Evolutionary conservation across 2,113 vertebrate genomes (phyloP).

Genomic region (Lutjanus erythropterus): DNA sequence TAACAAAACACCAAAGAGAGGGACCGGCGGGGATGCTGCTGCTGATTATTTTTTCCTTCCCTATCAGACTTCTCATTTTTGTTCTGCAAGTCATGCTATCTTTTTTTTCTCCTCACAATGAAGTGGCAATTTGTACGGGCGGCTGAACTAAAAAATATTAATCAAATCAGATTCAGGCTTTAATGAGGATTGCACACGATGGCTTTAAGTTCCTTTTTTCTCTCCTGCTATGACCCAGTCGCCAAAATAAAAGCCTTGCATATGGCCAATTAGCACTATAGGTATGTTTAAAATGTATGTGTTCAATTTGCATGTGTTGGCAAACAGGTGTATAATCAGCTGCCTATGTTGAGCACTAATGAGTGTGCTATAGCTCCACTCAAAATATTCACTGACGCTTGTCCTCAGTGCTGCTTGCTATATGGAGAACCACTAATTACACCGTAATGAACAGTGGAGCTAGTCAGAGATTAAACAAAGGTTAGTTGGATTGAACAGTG

Average conservation of each 20-base stretch:
- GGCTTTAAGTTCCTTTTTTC: not conserved
- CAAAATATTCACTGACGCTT: slow-evolving; percentile 3
- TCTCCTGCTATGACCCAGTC: not conserved
- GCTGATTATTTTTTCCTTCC: slow-evolving; percentile 39
- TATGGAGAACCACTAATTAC: slow-evolving; percentile 33
- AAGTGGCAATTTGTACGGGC: not conserved
- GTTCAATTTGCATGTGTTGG: slow-evolving; percentile 12
- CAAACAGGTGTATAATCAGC: slow-evolving; percentile 39
- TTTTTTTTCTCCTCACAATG: not conserved
- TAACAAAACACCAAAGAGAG: slow-evolving; percentile 27
- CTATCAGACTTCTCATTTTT: slow-evolving; percentile 9
- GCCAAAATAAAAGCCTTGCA: not conserved
- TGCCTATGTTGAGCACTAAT: slow-evolving; percentile 26
- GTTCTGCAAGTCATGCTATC: not conserved
- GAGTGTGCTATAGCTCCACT: slow-evolving; percentile 18
- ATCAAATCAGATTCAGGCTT: slow-evolving; percentile 1
- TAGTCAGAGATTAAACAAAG: slow-evolving; percentile 7
- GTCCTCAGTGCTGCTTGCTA: not conserved
- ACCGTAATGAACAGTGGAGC: slow-evolving; percentile 9
- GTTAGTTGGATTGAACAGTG: slow-evolving; percentile 23
- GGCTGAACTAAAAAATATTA: slow-evolving; percentile 18
- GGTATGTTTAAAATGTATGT: slow-evolving; percentile 10
- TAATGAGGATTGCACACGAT: not conserved
- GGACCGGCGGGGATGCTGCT: not conserved
- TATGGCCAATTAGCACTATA: not conserved